Conservation (phyloP, 1,140 invertebrate species). For the Lamellibrachia luymesi region DNA sequence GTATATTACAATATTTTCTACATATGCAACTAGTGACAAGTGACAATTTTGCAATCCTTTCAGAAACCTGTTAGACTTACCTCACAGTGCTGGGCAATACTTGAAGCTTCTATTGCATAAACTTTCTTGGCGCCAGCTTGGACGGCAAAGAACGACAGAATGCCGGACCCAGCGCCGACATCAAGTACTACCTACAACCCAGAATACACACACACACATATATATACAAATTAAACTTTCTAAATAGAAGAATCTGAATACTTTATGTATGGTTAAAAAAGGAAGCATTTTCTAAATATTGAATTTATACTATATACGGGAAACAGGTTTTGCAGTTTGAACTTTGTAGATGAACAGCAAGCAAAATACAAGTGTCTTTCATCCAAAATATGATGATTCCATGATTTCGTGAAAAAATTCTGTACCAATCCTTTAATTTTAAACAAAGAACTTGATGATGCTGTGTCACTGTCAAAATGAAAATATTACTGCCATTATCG, state of each 20-base stretch:
- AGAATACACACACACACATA: not conserved
- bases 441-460: too few relatives aligned
- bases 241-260: not conserved
- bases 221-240: not conserved
- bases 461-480: too few relatives aligned
- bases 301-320: too few relatives aligned
- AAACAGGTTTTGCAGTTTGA: too few relatives aligned
- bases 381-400: too few relatives aligned
- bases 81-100: conserved; percentile 96
- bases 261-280: too few relatives aligned
- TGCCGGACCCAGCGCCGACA: conserved; percentile 84
- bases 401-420: too few relatives aligned
- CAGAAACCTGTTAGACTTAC: conserved; percentile 50
- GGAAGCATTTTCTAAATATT: too few relatives aligned
- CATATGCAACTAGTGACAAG: too few relatives aligned
- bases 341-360: not conserved
- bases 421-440: too few relatives aligned
- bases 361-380: not conserved
- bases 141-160: conserved; percentile 96
- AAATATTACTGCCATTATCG: too few relatives aligned
- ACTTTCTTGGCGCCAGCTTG: conserved; percentile 96
- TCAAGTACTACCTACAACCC: conserved; percentile 77
- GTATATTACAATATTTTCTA: too few relatives aligned
- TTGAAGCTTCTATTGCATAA: conserved; percentile 97
- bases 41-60: not conserved